Evolutionary conservation across 2,113 vertebrate genomes (phyloP), one percentile per base, ranked within the genome.

Genomic region (Phylloscopus trochiloides): DNA sequence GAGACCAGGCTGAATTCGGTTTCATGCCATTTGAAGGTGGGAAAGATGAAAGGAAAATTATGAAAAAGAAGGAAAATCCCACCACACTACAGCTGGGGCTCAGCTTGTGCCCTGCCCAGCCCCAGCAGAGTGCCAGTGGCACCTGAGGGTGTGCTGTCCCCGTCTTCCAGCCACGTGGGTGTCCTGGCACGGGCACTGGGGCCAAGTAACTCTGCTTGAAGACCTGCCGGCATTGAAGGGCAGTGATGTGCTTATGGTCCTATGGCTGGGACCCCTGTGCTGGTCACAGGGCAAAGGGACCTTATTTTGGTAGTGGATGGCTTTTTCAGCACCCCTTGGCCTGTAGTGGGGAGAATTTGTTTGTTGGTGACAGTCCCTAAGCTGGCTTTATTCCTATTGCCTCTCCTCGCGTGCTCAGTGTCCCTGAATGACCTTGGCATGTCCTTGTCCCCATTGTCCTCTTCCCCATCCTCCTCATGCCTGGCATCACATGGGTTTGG

Each of bases 351-450:
- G 28, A 55, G 36, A 34, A 13, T 29, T 29, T 7, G 0, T 61
- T 83, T 17, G 3, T 36, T 22, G 3, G 52, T 12, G 4, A 58
- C 6, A 19, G 3, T 58, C 42, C 72, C 63, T 14, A 5, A 28
- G 28, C 80, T 6, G 1, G 38, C 65, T 55, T 51, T 15, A 1
- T 79, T 67, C 88, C 73, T 52, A 12, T 59, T 51, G 52, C 78
- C 58, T 73, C 48, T 80, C 50, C 63, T 70, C 12, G 0, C 0
- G 1, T 55, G 40, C 31, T 86, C 9, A 0, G 43, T 22, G 18
- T 88, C 96, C 95, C 81, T 74, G 57, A 55, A 52, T 90, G 96
- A 97, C 95, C 95, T 97, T 97, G 94, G 58, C 71, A 52, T 82
- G 96, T 95, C 96, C 96, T 97, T 97, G 95, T 93, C 66, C 54